Base-by-base conservation (phyloP, 2,888 invertebrate genomes). In the Ischnura elegans region DNA sequence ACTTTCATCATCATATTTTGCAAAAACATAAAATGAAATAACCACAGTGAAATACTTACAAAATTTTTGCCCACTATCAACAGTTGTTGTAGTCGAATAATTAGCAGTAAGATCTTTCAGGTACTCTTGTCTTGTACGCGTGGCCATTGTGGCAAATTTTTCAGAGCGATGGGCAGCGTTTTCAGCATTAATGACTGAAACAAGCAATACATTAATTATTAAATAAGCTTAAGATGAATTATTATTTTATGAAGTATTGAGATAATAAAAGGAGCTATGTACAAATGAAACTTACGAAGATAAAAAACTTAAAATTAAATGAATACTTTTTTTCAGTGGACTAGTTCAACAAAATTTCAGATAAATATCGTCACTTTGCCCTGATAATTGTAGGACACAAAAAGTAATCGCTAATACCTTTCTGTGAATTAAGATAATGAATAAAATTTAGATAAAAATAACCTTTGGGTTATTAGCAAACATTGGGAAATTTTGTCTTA, bases 91-190 rank as follows among this genome's bases (percentile, higher is more conserved):
- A 25, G 98, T 98, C 6, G 98, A 97, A 96, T 98, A 98, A 96
- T 98, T 99, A 94, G 97, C 97, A 47, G 98, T 98, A 95, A 99
- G 97, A 96, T 99, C 99, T 96, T 99, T 99, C 95, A 99, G 97
- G 96, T 99, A 99, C 96, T 99, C 99, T 95, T 99, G 98, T 94
- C 99, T 97, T 85, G 99, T 99, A 95, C 99, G 97, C 19, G 98
- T 98, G 21, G 99, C 99, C 99, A 99, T 99, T 90, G 99, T 98
- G 93, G 98, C 98, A 96, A 99, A 99, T 96, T 99, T 99, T 95
- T 99, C 99, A 87, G 99, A 99, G 95, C 98, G 97, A 95, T 99
- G 99, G 21, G 99, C 99, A 21, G 99, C 99, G 96, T 99, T 99
- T 96, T 99, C 99, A 45, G 99, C 99, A 96, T 99, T 99, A 94